Base-by-base conservation (phyloP, 2,888 invertebrate species). In the Epistrophella euchroma region DNA sequence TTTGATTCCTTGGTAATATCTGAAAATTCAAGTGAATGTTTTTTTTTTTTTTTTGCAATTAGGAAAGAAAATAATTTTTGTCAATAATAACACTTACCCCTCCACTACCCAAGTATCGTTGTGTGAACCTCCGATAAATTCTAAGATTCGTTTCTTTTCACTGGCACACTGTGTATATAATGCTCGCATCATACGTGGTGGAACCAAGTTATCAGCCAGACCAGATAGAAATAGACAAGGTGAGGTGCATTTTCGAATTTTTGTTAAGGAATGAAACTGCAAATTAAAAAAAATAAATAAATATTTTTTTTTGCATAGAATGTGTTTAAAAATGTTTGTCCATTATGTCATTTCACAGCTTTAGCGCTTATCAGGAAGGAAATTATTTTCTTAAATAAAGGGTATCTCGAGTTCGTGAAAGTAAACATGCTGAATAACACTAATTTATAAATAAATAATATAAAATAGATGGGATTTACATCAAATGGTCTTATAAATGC, bases 71-170 rank as follows among this genome's bases (percentile, higher is more conserved):
- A 45, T 0, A 17, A 9, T n/a, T 15, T 52, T 28, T 52, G 7
- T 1, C 19, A 13, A 25, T 11, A 22, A 19, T 4, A n/a, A 37
- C 0, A 71, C 88, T 85, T 97, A 98, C 87, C 97, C 97, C 84
- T 96, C 95, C 89, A 96, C 95, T 81, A 96, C 96, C 98, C 98
- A 98, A 0, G 98, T 98, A 92, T 98, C 98, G 90, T 98, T 98
- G 92, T 99, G 98, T 0, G 97, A 97, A 1, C 98, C 98, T 22
- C 95, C 95, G 2, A 95, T 94, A 91, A 98, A 94, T 90, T 96
- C 95, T 25, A 96, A 93, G 56, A 98, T 92, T 88, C 96, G 95
- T 93, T 98, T 98, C 89, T 95, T 94, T 25, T 94, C 92, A 86
- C 97, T 96, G 40, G 95, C 95, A 90, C 97, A 97, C 58, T 94